Base-by-base conservation (phyloP, 1,140 invertebrate genomes). In the Drosophila persimilis region DNA sequence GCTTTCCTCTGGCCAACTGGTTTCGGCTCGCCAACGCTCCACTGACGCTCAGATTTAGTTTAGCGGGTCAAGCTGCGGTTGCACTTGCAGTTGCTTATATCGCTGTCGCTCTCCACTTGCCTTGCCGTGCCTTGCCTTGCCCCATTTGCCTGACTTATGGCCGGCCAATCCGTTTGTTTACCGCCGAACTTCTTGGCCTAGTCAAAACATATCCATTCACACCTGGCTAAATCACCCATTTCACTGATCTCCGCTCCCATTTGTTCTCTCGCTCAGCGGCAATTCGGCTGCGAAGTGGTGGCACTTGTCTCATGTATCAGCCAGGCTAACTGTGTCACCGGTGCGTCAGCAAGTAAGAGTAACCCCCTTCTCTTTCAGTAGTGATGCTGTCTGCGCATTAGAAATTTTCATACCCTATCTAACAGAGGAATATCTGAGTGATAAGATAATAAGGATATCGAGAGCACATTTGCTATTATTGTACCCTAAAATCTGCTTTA, bases 1-100 rank as follows among this genome's bases (percentile, higher is more conserved):
- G 70, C 65, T 85, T 74, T 85, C 46, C 53, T 71, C 61, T 51
- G 47, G 60, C 31, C 81, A 85, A 85, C 81, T 77, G 81, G 81
- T 85, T 85, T 84, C 31, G 39, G 51, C 35, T 66, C 44, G 60
- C 62, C 73, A 67, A 73, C 67, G 52, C 78, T 60, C 44, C 48
- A 35, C 26, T 43, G 62, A 50, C 50, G 44, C 57, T 54, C 43
- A 56, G 47, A 88, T 89, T 88, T 83, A 79, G 83, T 79, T 83
- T 75, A 88, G 61, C 83, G 52, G 83, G 83, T 88, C 83, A 88
- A 58, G 24, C 56, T 20, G 54, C 50, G 46, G 39, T 63, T 41
- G 48, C 43, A 20, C n/a, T 31, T 45, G 41, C 55, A 11, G 2
- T 39, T 39, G 35, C 35, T 39, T 39, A 13, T 39, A 11, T 13